A percentile compares a stretch with the other conserved stretches of the same genome.
phyloP scores from a whole-genome alignment of 1,140 invertebrate genomes.

The Pachyrhynchus sulphureomaculatus region DNA sequence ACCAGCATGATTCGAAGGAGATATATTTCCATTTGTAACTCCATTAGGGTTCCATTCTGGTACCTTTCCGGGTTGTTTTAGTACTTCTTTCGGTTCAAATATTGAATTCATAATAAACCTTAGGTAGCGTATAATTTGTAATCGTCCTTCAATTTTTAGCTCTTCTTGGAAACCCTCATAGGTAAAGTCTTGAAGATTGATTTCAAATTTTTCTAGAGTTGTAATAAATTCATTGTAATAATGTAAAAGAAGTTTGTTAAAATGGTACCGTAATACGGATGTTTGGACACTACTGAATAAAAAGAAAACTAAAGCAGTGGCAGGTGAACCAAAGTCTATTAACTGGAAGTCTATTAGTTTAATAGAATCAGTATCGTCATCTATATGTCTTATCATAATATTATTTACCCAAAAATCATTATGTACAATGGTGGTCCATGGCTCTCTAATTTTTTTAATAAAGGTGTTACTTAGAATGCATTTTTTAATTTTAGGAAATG shows the following conservation, averaged over 20 bases:
- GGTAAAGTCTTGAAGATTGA: slow-evolving; percentile 27
- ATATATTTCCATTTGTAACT: background rate
- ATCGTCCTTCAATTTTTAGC: slow-evolving; percentile 13
- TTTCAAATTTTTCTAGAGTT: slow-evolving; percentile 36
- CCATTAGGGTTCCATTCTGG: background rate
- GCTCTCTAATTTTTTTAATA: slow-evolving; percentile 41
- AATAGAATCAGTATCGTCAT: slow-evolving; percentile 58
- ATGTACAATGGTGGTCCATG: too few relatives aligned
- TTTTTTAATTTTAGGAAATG: background rate
- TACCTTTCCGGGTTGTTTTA: background rate
- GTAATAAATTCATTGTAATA: slow-evolving; percentile 56
- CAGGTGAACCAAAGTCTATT: slow-evolving; percentile 54
- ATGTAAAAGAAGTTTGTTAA: slow-evolving; percentile 53
- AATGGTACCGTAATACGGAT: slow-evolving; percentile 47
- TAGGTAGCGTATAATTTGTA: slow-evolving; percentile 4
- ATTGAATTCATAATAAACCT: slow-evolving; percentile 17
- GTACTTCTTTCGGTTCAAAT: slow-evolving; percentile 5
- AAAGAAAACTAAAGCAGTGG: slow-evolving; percentile 59
- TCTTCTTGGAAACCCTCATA: slow-evolving; percentile 33
- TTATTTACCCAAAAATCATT: too few relatives aligned
- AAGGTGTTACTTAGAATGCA: background rate
- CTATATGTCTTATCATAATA: slow-evolving; percentile 54
- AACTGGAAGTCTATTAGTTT: slow-evolving; percentile 66
- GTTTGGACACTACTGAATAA: slow-evolving; percentile 55
- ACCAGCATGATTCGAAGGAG: background rate